Evolutionary conservation across 1,140 invertebrate species (phyloP).

Genomic region (Theocolax elegans): DNA sequence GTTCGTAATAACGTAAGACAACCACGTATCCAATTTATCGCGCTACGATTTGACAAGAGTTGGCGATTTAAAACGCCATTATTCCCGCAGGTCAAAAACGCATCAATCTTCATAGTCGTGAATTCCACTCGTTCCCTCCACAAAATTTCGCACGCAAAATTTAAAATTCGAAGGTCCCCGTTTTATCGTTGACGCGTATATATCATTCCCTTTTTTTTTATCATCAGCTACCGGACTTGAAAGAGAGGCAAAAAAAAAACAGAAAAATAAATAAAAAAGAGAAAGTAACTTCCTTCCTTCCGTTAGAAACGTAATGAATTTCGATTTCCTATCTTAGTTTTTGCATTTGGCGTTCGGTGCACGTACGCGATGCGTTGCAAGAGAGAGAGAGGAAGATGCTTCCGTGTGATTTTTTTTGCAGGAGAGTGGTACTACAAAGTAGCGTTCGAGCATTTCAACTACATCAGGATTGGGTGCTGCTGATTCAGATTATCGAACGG

Average conservation of each 20-base stretch:
- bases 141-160: too few species aligned
- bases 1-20: too few species aligned
- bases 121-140: too few species aligned
- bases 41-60: too few species aligned
- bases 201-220: too few species aligned
- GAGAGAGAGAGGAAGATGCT: neutral
- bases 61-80: too few species aligned
- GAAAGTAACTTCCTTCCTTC: conserved; percentile 38
- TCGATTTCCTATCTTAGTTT: conserved; percentile 38
- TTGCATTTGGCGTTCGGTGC: conserved; percentile 20
- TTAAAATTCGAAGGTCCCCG: too few species aligned
- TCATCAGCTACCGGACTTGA: conserved; percentile 28
- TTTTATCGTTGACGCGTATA: too few species aligned
- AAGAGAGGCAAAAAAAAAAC: conserved; percentile 6
- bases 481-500: conserved; percentile 37
- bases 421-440: too few species aligned
- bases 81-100: too few species aligned
- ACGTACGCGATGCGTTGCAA: conserved; percentile 36
- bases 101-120: too few species aligned
- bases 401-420: neutral
- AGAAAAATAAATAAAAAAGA: conserved; percentile 18
- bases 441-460: conserved; percentile 32
- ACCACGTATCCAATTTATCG: too few species aligned
- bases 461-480: neutral
- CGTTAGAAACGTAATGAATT: conserved; percentile 39